phyloP scores from a whole-genome alignment of 2,113 vertebrate species.

The Anolis carolinensis region DNA sequence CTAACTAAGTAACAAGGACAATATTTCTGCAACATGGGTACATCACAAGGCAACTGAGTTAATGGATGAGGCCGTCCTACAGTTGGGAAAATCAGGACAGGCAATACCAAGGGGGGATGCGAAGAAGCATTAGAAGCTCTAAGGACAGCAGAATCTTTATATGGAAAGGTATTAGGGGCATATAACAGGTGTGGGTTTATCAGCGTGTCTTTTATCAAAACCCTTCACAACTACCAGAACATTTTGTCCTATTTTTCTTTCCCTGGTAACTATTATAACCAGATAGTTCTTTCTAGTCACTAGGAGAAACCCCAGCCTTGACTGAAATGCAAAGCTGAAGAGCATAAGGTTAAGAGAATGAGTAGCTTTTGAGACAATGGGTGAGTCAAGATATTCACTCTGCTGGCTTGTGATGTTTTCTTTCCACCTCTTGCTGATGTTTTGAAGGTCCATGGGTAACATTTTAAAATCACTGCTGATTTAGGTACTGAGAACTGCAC shows the following conservation, averaged over 20 bases:
- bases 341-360: slow-evolving; percentile 49
- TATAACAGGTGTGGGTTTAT: neutral
- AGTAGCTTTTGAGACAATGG: slow-evolving; percentile 43
- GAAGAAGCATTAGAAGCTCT: neutral
- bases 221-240: neutral
- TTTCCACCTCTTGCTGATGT: neutral
- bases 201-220: neutral
- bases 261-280: slow-evolving; percentile 44
- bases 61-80: neutral
- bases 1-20: neutral
- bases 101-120: neutral
- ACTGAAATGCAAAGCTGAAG: slow-evolving; percentile 47
- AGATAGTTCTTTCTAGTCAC: slow-evolving; percentile 52
- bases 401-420: slow-evolving; percentile 26
- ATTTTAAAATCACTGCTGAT: neutral
- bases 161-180: neutral
- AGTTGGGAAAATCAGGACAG: neutral
- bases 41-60: neutral
- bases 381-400: slow-evolving; percentile 27
- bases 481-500: neutral
- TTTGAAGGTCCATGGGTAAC: neutral
- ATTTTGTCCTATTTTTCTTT: neutral
- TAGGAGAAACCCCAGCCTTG: slow-evolving; percentile 54
- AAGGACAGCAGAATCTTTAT: neutral
- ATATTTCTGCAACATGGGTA: neutral